Evolutionary conservation across 1,140 invertebrate genomes (phyloP), one percentile per base, ranked within the genome.

Genomic region (Manduca sexta): DNA sequence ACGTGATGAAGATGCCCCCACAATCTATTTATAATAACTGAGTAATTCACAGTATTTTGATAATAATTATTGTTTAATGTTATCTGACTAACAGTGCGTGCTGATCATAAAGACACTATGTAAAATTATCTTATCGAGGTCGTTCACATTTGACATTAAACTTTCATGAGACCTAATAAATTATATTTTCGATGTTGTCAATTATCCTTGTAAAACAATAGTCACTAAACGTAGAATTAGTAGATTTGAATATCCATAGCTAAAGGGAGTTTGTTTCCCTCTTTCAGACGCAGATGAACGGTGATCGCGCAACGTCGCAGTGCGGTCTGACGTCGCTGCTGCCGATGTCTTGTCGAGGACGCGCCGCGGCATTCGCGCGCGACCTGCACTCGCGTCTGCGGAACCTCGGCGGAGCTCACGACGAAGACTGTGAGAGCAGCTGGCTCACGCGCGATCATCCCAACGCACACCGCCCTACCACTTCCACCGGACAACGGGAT

Each of bases 321-420:
- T 87, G 86, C 70, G 84, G 86, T 40, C 70, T 87, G 57, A 81
- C 84, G 49, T 86, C 86, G 45, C 67, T 87, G 47, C 62, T 87
- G 71, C 86, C 86, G 52, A 92, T 92, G 88, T 93, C 92, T 72
- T 95, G 93, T 72, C 89, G 93, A 35, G 91, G 91, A 21, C 88
- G 92, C 45, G 93, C 93, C 12, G 93, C 94, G 70, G 92, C 92
- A 33, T 93, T 95, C 68, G 93, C 93, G 39, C 86, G 92, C 48
- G 90, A 91, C 62, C 85, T 95, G 45, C 93, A 94, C 60, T 89
- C 89, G 17, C 90, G 92, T 50, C 84, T 95, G 45, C 89, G 90
- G 50, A 91, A 91, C 34, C 86, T 94, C 42, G 91, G 90, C 12
- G 75, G 87, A 37, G 85, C 90, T 40, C 69, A 83, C 11, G 67